Conservation (phyloP, 2,113 vertebrate species). For the Halichoerus grypus region DNA sequence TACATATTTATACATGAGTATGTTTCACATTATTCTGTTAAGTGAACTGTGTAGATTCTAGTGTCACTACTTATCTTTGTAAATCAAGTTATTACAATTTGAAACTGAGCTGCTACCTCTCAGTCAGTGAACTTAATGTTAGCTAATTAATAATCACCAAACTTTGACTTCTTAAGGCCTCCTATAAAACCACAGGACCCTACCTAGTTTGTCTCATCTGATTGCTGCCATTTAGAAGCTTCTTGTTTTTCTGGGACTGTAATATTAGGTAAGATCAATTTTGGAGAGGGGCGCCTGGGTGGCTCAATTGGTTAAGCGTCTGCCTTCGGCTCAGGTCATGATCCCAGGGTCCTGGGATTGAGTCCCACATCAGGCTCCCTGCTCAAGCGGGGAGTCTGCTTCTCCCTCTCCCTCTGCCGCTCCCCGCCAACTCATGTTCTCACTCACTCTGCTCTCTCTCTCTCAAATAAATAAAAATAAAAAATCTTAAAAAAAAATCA, state of each 20-base stretch:
- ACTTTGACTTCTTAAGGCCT: neutral
- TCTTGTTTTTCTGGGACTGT: constrained; percentile 10
- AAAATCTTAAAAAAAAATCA: neutral
- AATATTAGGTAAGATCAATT: neutral
- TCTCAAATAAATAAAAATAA: neutral
- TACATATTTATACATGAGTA: neutral
- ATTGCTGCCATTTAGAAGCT: neutral
- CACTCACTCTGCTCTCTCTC: neutral
- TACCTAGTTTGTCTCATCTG: neutral
- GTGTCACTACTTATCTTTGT: neutral
- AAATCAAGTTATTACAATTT: constrained; percentile 26
- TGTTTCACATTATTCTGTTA: constrained; percentile 14
- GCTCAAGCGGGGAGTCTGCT: neutral
- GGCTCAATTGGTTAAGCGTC: neutral
- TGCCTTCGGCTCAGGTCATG: neutral
- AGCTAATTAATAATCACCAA: neutral
- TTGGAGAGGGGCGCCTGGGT: neutral
- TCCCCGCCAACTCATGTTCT: neutral
- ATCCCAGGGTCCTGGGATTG: neutral
- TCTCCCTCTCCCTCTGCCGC: neutral
- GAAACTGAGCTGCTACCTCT: neutral
- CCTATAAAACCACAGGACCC: neutral
- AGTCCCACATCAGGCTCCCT: neutral
- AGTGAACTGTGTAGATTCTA: neutral
- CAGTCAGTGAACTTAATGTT: neutral